A percentile compares a stretch with the other conserved stretches of the same genome.
Evolutionary conservation across 2,113 vertebrate species (phyloP).

Genomic region (Mobula birostris): DNA sequence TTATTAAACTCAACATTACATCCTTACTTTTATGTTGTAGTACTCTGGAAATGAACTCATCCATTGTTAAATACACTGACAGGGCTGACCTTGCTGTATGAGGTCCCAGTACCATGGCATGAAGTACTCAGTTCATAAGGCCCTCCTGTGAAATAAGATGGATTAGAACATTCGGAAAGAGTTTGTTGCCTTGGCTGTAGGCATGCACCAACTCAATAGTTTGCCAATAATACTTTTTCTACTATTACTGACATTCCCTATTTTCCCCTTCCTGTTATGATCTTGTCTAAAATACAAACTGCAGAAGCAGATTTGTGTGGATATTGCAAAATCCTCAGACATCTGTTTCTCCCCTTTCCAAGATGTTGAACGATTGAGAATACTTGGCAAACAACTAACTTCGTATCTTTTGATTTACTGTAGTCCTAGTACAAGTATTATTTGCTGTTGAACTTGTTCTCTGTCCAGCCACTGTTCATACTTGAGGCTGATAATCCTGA

Average conservation of each 20-base stretch:
- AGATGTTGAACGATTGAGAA: background rate
- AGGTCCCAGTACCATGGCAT: background rate
- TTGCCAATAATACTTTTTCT: background rate
- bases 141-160: background rate
- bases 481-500: background rate
- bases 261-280: too few relatives aligned
- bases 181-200: background rate
- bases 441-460: background rate
- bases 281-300: background rate
- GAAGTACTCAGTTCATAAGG: background rate
- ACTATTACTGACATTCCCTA: too few relatives aligned
- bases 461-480: background rate
- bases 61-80: background rate
- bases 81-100: background rate
- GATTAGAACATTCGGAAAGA: background rate
- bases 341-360: background rate
- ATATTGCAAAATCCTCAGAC: background rate
- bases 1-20: too few relatives aligned
- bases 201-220: too few relatives aligned
- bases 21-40: too few relatives aligned
- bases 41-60: too few relatives aligned
- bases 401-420: background rate
- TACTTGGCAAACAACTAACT: background rate
- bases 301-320: background rate
- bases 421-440: background rate